A percentile compares a stretch with the other conserved stretches of the same genome.
These are phyloP conservation scores for Suncus etruscus DNA, from an alignment of 2,113 vertebrate species.

Conservation along the genomic window DNA sequence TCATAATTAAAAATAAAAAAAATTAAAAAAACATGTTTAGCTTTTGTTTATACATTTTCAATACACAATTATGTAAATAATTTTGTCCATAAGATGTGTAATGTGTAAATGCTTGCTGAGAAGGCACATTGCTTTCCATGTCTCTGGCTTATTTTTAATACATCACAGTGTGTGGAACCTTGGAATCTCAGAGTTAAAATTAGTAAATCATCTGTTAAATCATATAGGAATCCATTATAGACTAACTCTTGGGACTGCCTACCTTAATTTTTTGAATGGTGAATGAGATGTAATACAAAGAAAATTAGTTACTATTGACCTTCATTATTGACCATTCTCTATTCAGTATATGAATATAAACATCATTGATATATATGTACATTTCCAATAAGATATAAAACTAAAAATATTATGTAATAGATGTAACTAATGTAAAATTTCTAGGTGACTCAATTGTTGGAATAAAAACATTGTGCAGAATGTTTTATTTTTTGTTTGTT, in stretches of 20 bases:
- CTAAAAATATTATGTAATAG: neutral
- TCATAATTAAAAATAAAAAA: too few species aligned
- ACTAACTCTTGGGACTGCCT: neutral
- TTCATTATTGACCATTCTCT: neutral
- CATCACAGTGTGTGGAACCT: neutral
- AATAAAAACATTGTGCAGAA: neutral
- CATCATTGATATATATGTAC: neutral
- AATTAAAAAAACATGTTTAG: too few species aligned
- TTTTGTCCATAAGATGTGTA: neutral
- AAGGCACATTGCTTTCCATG: neutral
- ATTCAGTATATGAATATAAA: neutral
- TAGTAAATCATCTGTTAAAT: too few species aligned
- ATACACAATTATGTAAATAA: neutral
- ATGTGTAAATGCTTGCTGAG: neutral
- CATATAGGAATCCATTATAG: neutral
- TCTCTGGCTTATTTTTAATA: accelerated
- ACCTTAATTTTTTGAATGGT: neutral
- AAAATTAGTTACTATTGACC: neutral
- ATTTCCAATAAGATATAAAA: neutral
- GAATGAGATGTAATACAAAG: neutral
- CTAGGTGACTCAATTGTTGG: neutral
- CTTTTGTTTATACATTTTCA: neutral
- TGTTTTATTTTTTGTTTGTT: too few species aligned
- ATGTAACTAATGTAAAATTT: too few species aligned
- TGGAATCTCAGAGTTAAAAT: neutral